Evolutionary conservation across 2,888 invertebrate species (phyloP), one percentile per base, ranked within the genome.

Genomic region (Pristionchus fissidentatus): DNA sequence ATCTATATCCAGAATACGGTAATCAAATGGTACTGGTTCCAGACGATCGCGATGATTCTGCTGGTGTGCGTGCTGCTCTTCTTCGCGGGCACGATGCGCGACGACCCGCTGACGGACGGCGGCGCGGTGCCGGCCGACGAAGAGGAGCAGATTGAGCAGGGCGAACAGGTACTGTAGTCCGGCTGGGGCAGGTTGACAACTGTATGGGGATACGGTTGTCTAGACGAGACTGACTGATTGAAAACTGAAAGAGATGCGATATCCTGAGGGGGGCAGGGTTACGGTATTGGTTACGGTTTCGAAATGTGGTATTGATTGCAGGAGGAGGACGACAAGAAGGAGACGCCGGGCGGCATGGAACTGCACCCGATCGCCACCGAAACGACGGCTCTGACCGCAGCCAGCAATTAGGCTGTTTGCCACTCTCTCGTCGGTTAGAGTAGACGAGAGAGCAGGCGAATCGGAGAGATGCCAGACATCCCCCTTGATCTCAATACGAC

Each of bases 61-160:
- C 86, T 91, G 22, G 84, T 90, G 19, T 86, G 87, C 22, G 92
- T 91, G 19, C 83, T 92, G 22, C 88, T 92, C 84, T 87, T 91
- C 70, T 89, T 89, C 79, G 81, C 88, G 5, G 84, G 83, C 26
- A 84, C 87, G 10, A 84, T 89, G 57, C 75, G 86, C 15, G 89
- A 89, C 84, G 89, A 89, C 32, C 88, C 87, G 26, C 55, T 79
- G 38, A 29, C 79, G 13, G 79, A 79, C 3, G 79, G 49, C 3
- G 49, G n/a, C 13, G 49, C 32, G 22, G 46, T 77, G 3, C 15
- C 29, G 1, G 32, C 7, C 0, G 75, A 77, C 10, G 75, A 77
- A 46, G 70, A 70, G 43, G 70, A 70, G 70, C 26, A 43, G 70
- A 41, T 8, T 57, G 22, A 57, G 66, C 8, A 38, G 19, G 66